Base-by-base conservation (phyloP, 2,888 invertebrate species). In the Agriopis leucophaearia region DNA sequence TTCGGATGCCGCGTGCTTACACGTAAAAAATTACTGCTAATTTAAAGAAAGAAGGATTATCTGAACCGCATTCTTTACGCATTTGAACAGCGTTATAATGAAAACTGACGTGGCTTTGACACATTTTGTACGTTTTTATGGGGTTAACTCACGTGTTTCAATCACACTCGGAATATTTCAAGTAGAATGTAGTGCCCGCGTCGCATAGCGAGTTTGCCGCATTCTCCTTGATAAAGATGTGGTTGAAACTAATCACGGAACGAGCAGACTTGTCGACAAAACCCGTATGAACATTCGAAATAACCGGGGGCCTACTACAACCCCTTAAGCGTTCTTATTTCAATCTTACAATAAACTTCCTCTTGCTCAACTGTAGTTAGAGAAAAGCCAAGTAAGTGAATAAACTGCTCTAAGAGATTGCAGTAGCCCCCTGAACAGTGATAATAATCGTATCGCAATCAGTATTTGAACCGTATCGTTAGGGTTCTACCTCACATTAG, bases 401-500 rank as follows among this genome's bases (percentile, higher is more conserved):
- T 7, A 10, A 13, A 44, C 42, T 44, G 44, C 13, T 44, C 44
- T 44, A 7, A 44, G n/a, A 7, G n/a, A 44, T n/a, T 48, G n/a
- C 13, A 15, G n/a, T 15, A 8, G n/a, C n/a, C 36, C 13, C 1
- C 40, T 42, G 12, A 62, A 18, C 63, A 63, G 54, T 59, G 44
- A 67, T 67, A 50, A 62, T 44, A 12, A 72, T 55, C 71, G 60
- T 64, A 72, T 72, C 70, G 66, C 73, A 74, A 80, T 80, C 81
- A 78, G 81, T 81, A 77, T 81, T 74, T 70, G 77, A 72, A 70
- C 76, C 75, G 75, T 76, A 74, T 74, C 71, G 66, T 72, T 77
- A 80, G 78, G 80, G 80, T 84, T 80, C 80, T 81, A 82, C 78
- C 78, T 83, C 82, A 83, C 80, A 70, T 78, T 84, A 80, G 78